Percentiles rank a stretch among this genome's conserved stretches.
These are phyloP conservation scores for Aotus griseimembra DNA, from an alignment of 2,797 vertebrate genomes.

Conservation along the genomic window DNA sequence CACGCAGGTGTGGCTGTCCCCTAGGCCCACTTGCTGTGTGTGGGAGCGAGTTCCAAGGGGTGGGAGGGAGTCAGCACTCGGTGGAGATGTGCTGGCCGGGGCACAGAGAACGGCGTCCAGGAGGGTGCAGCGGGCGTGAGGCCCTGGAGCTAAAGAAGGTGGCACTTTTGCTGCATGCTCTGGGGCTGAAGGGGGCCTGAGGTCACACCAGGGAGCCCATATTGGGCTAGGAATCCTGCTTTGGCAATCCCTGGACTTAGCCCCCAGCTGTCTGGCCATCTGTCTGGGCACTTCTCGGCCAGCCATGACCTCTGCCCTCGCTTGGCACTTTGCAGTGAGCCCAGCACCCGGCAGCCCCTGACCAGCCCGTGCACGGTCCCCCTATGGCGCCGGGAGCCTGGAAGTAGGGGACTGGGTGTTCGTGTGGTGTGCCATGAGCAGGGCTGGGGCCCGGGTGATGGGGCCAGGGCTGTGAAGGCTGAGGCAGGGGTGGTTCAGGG, in stretches of 20 bases:
- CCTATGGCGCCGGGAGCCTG: background rate
- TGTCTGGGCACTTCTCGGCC: background rate
- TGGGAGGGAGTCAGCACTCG: background rate
- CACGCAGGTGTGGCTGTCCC: background rate
- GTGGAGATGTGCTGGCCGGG: no score
- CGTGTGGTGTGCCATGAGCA: rapidly evolving
- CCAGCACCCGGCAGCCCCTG: background rate
- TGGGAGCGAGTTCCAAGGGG: background rate
- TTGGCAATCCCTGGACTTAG: background rate
- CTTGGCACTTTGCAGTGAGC: background rate
- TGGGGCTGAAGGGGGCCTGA: background rate
- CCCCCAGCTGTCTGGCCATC: background rate
- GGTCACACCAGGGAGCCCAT: background rate
- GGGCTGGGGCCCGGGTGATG: background rate
- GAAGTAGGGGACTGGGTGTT: background rate
- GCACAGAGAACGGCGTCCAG: rapidly evolving
- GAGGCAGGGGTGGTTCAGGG: background rate
- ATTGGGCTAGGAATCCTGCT: background rate
- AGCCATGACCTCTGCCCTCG: background rate
- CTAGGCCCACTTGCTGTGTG: background rate
- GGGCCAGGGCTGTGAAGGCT: background rate
- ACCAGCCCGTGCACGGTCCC: rapidly evolving
- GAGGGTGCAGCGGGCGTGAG: background rate
- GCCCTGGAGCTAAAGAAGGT: background rate
- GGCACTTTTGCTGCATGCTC: no score